Evolutionary conservation across 2,888 invertebrate genomes (phyloP).

Genomic region (Emesis furor): DNA sequence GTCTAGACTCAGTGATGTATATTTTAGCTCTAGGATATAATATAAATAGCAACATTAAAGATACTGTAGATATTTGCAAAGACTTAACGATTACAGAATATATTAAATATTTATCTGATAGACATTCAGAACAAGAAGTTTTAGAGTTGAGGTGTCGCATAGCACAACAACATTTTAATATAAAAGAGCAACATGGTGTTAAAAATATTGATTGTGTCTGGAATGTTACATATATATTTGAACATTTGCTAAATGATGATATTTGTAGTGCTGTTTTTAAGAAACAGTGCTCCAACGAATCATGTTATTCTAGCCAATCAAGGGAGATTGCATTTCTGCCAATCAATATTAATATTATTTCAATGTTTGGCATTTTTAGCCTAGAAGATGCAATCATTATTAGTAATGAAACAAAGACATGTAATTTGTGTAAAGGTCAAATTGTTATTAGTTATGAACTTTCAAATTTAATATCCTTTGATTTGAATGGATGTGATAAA

Average conservation of each 20-base stretch:
- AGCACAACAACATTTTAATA: neutral
- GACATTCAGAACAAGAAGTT: neutral
- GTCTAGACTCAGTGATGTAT: too few species aligned
- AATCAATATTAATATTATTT: too few species aligned
- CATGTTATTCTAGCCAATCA: neutral
- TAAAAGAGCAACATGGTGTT: conserved; percentile 1
- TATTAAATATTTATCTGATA: conserved; percentile 7
- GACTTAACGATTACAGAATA: conserved; percentile 7
- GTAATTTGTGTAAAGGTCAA: too few species aligned
- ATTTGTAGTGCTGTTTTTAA: conserved; percentile 4
- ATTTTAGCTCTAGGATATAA: too few species aligned
- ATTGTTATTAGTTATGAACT: too few species aligned
- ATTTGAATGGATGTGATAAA: too few species aligned
- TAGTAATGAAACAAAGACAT: too few species aligned
- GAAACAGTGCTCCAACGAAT: conserved; percentile 2
- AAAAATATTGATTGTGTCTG: neutral
- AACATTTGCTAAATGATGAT: neutral
- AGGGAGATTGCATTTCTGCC: too few species aligned
- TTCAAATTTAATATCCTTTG: too few species aligned
- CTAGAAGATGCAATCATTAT: too few species aligned
- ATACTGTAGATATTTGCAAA: neutral
- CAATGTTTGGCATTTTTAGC: too few species aligned
- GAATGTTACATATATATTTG: conserved; percentile 1
- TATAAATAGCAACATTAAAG: too few species aligned
- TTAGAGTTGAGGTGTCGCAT: neutral